Base-by-base conservation (phyloP, 1,140 invertebrate genomes). In the Drosophila sproati region DNA sequence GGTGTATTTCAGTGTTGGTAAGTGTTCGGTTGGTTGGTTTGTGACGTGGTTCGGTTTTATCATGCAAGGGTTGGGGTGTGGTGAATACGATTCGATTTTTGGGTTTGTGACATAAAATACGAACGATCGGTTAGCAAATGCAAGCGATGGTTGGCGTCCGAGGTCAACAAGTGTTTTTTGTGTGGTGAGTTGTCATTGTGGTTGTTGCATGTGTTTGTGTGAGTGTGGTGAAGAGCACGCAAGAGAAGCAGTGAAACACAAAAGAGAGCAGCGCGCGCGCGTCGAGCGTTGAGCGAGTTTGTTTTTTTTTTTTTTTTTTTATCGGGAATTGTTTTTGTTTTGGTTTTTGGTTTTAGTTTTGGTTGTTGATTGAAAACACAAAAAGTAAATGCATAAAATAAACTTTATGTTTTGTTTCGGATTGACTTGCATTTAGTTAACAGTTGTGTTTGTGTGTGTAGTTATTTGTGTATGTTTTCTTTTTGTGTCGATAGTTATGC, bases 351-450 rank as follows among this genome's bases (percentile, higher is more conserved):
- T 43, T 43, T 43, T 4, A 20, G 43, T 34, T 52, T 81, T 73
- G 10, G 10, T 43, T 64, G 52, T 57, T 71, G 67, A 69, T 85
- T 80, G 62, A 67, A 35, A 73, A 75, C 68, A 64, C 78, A 86
- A 89, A 89, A 91, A 89, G 80, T 88, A 91, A 83, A 89, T 91
- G 74, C 89, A 91, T 67, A 91, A 91, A 91, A 88, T 62, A 85
- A 88, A 81, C 83, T 83, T 88, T 71, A 87, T 85, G 81, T 82
- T 77, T 85, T 82, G 73, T 80, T 73, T 88, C 54, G 69, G 61
- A 71, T 82, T 80, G 72, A 55, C 60, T 74, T 83, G 72, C 67
- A 50, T 51, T 64, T 63, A 62, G 62, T 70, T 39, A 78, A 54
- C 71, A 39, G 31, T 62, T 66, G 47, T 78, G 48, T 67, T 43